Conservation (phyloP, 1,140 invertebrate genomes). For the Leptinotarsa lineolata region DNA sequence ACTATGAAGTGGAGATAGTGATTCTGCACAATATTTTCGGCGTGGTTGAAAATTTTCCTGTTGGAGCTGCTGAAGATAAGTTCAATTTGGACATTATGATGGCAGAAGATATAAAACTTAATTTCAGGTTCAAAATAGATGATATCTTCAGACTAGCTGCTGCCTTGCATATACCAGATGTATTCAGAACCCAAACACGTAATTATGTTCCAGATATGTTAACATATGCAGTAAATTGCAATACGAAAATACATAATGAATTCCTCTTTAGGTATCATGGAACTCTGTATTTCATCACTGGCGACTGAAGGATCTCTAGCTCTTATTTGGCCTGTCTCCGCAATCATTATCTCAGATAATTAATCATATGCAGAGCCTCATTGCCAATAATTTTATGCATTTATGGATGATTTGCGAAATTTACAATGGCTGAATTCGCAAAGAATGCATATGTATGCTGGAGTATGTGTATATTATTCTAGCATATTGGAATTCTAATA, state of each 20-base stretch:
- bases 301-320: constrained; percentile 30
- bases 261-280: constrained; percentile 1
- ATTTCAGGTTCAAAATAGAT: background rate
- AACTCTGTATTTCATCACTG: constrained; percentile 25
- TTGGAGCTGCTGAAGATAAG: too few relatives aligned
- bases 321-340: constrained; percentile 29
- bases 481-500: background rate
- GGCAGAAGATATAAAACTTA: background rate
- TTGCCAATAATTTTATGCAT: constrained; percentile 25
- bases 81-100: too few relatives aligned
- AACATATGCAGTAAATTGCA: too few relatives aligned
- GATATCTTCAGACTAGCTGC: background rate
- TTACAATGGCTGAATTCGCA: constrained; percentile 27
- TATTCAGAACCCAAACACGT: too few relatives aligned
- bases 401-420: constrained; percentile 31
- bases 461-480: constrained; percentile 19
- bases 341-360: constrained; percentile 30
- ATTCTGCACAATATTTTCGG: too few relatives aligned
- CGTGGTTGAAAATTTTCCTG: too few relatives aligned
- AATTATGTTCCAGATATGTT: too few relatives aligned
- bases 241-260: too few relatives aligned
- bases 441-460: constrained; percentile 26
- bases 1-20: too few relatives aligned
- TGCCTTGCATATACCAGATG: background rate
- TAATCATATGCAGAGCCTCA: constrained; percentile 16